These are phyloP conservation scores for Rhadinocentrus ornatus DNA, from an alignment of 2,797 vertebrate species.

Conservation along the genomic window DNA sequence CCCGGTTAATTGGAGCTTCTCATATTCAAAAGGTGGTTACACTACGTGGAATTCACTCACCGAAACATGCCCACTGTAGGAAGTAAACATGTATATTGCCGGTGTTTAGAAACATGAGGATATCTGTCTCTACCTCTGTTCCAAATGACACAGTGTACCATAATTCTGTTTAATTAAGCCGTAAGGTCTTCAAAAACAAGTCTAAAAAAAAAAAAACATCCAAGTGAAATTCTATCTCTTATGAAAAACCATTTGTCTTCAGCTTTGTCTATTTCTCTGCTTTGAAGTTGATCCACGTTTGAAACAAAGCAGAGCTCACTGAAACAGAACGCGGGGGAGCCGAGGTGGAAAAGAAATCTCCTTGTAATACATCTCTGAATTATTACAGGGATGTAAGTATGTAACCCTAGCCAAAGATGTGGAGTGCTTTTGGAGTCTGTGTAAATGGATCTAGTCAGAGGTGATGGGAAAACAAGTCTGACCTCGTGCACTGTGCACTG, in stretches of 20 bases:
- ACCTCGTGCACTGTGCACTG: constrained; percentile 72
- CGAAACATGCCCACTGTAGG: constrained; percentile 45
- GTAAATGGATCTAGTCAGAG: constrained; percentile 80
- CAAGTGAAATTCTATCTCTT: constrained; percentile 74
- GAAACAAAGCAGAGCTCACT: constrained; percentile 75
- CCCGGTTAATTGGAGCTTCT: constrained; percentile 55
- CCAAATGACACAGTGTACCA: background rate
- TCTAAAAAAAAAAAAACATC: constrained; percentile 38
- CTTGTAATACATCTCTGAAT: constrained; percentile 79
- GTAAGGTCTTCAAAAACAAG: constrained; percentile 14
- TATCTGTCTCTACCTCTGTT: constrained; percentile 5
- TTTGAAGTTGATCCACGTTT: constrained; percentile 84
- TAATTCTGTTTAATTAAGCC: constrained; percentile 20
- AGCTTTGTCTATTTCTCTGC: constrained; percentile 74
- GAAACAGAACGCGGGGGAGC: constrained; percentile 69
- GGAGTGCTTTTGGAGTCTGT: constrained; percentile 74
- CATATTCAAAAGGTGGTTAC: constrained; percentile 47
- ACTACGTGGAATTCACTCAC: constrained; percentile 33
- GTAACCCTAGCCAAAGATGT: constrained; percentile 76
- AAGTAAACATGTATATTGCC: constrained; percentile 44
- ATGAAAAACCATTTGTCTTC: constrained; percentile 76
- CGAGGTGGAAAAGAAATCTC: constrained; percentile 53
- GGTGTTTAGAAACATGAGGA: constrained; percentile 10
- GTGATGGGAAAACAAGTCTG: constrained; percentile 80
- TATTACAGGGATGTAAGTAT: constrained; percentile 80